Base-by-base conservation (phyloP, 2,888 invertebrate genomes). In the Adela reaumurella region DNA sequence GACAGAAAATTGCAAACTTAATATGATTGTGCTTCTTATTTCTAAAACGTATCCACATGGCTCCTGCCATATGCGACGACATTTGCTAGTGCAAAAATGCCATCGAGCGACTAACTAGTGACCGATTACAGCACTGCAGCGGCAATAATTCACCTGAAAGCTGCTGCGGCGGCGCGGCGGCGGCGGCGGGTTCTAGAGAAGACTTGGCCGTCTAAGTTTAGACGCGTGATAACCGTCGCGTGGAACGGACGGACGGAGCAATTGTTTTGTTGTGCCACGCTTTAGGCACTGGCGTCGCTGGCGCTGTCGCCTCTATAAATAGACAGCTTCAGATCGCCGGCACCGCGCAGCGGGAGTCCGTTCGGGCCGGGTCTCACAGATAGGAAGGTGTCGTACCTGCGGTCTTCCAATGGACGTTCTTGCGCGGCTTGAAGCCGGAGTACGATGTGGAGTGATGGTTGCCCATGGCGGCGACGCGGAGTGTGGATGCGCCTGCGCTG, bases 341-440 rank as follows among this genome's bases (percentile, higher is more conserved):
- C 16, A 24, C 46, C 45, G 16, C 43, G 45, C 48, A 47, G 48
- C 49, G 44, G 48, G 46, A 51, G 53, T 46, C 53, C 49, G 50
- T 50, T 48, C 51, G 52, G 52, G 56, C n/a, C 52, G 54, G 51
- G 49, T 43, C 56, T 51, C 46, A 24, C 54, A 19, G 24, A 4
- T 3, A 11, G 8, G 43, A 6, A 19, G 17, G 45, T 41, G 2
- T 11, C 62, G 76, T 87, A 90, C 91, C 91, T 89, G 90, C 88
- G 60, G 89, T 86, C 77, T 88, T 90, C 90, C 90, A 90, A 77
- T 89, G 90, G 61, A 90, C 87, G 81, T 87, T 88, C 77, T 89
- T 89, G 64, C 84, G 86, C 64, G 83, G 85, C 69, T 83, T 78
- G 64, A 65, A 63, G 56, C 65, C 61, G 61, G 70, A 66, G 65